These are phyloP conservation scores for Itoplectis maculator DNA, from an alignment of 2,888 invertebrate species.

Conservation along the genomic window DNA sequence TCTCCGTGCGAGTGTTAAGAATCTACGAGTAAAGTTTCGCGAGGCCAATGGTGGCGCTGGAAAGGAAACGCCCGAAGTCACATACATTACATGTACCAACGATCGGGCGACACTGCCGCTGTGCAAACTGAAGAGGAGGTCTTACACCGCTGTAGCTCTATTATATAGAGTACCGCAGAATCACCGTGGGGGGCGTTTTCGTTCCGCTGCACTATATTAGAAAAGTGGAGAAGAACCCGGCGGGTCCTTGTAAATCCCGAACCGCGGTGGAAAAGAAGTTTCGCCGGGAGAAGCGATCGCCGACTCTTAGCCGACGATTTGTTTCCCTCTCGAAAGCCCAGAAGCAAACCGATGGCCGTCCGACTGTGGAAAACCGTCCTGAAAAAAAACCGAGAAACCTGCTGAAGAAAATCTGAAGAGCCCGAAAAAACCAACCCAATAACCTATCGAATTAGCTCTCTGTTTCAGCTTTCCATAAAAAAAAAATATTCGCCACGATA, in stretches of 20 bases:
- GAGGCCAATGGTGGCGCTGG: not conserved
- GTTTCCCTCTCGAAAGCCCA: slow-evolving; percentile 46
- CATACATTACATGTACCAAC: slow-evolving; percentile 28
- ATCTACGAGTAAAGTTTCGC: slow-evolving; percentile 24
- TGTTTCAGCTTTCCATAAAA: no score
- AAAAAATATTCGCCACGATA: no score
- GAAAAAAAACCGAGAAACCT: no score
- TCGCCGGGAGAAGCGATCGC: slow-evolving; percentile 30
- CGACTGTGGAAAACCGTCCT: no score
- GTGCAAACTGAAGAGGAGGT: slow-evolving; percentile 15
- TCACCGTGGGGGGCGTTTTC: not conserved
- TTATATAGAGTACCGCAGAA: not conserved
- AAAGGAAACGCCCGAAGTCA: slow-evolving; percentile 14
- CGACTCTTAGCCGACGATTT: slow-evolving; percentile 47
- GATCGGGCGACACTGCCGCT: not conserved
- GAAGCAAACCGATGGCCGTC: no score
- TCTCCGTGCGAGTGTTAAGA: slow-evolving; percentile 5
- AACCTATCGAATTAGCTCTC: no score
- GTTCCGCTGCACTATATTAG: slow-evolving; percentile 11
- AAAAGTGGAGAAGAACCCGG: slow-evolving; percentile 30
- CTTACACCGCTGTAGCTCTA: not conserved
- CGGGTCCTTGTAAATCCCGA: slow-evolving; percentile 35
- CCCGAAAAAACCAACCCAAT: no score
- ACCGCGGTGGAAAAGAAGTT: slow-evolving; percentile 24
- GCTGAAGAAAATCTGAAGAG: no score